These are phyloP conservation scores for Cyrtorhinus lividipennis DNA, from an alignment of 1,140 invertebrate species.

Conservation along the genomic window DNA sequence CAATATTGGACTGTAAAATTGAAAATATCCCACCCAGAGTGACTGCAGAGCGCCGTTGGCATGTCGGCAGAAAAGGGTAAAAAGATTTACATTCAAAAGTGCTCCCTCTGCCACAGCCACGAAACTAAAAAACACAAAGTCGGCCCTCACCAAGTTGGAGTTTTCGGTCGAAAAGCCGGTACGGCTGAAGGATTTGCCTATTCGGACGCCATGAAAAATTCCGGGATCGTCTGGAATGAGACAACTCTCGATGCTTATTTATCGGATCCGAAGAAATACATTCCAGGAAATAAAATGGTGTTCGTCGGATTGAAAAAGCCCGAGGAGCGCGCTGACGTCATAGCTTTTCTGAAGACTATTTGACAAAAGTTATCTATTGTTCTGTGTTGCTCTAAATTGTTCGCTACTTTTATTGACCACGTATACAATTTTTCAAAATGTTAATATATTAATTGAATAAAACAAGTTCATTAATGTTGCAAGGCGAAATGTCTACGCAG, in stretches of 20 bases:
- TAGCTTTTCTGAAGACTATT: slow-evolving; percentile 37
- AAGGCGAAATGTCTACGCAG: too few species aligned
- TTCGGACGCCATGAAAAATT: slow-evolving; percentile 64
- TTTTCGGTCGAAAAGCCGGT: slow-evolving; percentile 45
- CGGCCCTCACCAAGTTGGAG: neutral
- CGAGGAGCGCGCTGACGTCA: slow-evolving; percentile 55
- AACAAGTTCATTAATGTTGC: too few species aligned
- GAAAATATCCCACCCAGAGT: too few species aligned
- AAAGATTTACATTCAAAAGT: neutral
- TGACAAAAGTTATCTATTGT: too few species aligned
- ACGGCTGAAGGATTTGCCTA: slow-evolving; percentile 81
- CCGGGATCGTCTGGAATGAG: slow-evolving; percentile 42
- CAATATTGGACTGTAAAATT: too few species aligned
- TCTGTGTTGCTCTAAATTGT: too few species aligned
- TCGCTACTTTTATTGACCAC: too few species aligned
- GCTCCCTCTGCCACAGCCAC: neutral
- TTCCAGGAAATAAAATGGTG: slow-evolving; percentile 75
- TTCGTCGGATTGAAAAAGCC: slow-evolving; percentile 68
- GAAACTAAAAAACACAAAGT: neutral
- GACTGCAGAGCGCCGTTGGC: too few species aligned
- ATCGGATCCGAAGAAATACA: slow-evolving; percentile 65
- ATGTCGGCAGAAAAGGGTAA: too few species aligned
- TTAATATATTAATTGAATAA: too few species aligned
- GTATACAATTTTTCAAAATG: too few species aligned
- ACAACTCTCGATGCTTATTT: slow-evolving; percentile 54